These are phyloP conservation scores for Melospiza georgiana DNA, from an alignment of 2,113 vertebrate species.

Conservation along the genomic window DNA sequence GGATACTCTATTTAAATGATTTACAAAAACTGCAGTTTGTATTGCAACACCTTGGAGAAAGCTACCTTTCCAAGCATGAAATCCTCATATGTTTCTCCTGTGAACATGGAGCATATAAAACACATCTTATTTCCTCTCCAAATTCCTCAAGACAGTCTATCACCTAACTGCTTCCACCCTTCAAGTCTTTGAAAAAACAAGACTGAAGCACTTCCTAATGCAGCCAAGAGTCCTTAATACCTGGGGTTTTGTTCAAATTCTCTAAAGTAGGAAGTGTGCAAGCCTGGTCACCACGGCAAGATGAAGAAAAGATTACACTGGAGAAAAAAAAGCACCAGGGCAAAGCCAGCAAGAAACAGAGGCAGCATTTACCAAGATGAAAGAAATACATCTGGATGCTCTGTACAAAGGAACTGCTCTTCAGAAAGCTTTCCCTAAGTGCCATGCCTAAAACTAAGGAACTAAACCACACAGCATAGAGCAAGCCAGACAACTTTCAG, in stretches of 20 bases:
- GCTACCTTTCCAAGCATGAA: background rate
- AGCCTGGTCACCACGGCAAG: conserved; percentile 29
- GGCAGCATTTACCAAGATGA: background rate
- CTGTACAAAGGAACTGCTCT: background rate
- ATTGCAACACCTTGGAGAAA: background rate
- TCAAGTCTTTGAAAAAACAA: background rate
- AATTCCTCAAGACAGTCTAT: background rate
- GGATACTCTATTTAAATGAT: background rate
- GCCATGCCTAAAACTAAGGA: background rate
- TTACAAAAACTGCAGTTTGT: conserved; percentile 7
- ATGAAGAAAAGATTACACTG: background rate
- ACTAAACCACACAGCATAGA: background rate
- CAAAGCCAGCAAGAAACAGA: background rate
- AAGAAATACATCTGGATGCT: background rate
- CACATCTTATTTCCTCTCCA: background rate
- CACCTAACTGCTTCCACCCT: background rate
- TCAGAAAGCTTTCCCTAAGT: background rate
- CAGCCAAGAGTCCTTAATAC: background rate
- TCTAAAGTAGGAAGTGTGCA: conserved; percentile 32
- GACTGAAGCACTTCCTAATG: background rate
- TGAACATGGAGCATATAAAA: background rate
- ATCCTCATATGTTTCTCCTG: background rate
- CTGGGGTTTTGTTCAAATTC: conserved; percentile 16
- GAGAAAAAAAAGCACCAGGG: conserved; percentile 28
- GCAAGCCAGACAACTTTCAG: background rate